Evolutionary conservation across 2,888 invertebrate genomes (phyloP), one percentile per base, ranked within the genome.

Genomic region (Capitulum mitella): DNA sequence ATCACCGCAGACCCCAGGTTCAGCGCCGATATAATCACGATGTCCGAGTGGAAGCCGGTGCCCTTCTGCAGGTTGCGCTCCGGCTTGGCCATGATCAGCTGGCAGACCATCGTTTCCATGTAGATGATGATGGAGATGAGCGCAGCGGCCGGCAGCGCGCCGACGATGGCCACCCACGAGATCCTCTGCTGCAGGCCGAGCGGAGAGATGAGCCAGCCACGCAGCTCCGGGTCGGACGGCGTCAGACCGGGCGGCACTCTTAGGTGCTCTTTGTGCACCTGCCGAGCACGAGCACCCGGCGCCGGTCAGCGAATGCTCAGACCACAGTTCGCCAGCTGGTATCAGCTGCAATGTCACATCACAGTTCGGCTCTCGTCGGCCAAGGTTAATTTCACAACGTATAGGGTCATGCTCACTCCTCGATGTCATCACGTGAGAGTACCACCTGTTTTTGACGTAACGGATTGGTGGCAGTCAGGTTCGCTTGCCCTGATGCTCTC

Each of bases 31-130:
- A 98, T 90, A 77, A 98, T 89, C 26, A 98, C 92, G 83, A 98
- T 93, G 86, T 98, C 98, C 89, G 96, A 90, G 87, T 98, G 97
- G 85, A 96, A 93, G 16, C 98, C 98, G 82, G 94, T 93, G 46
- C 98, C 98, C 85, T 98, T 98, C 84, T 92, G 91, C 83, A 98
- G 87, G 82, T 93, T 93, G 8, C 97, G 90, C 84, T 97, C 97
- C 81, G 96, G 95, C 85, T 97, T 97, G 86, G 93, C 93, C 81
- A 98, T 91, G 83, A 98, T 96, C 84, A 98, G 88, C 93, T 97
- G 95, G 79, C 96, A 94, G 84, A 98, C 98, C 85, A 98, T 96
- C 0, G 95, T 95, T 87, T 98, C 98, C 92, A 98, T 95, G 87
- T 97, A 98, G 79, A 98, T 90, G 79, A 99, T 90, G 84, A 98